These are phyloP conservation scores for Acanthoscelides obtectus DNA, from an alignment of 2,888 invertebrate species.

Conservation along the genomic window DNA sequence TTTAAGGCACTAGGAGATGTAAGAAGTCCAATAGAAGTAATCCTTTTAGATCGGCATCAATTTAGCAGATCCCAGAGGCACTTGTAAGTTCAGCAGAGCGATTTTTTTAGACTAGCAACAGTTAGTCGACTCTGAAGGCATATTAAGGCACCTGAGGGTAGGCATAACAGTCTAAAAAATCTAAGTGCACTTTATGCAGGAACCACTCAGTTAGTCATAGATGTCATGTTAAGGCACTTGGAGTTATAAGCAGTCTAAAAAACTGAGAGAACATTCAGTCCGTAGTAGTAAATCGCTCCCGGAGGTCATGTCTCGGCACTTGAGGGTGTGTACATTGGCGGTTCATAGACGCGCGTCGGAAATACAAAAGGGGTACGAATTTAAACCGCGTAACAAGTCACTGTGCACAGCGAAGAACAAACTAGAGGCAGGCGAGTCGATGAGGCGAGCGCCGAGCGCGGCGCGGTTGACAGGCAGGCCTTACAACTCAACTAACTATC, in stretches of 20 bases:
- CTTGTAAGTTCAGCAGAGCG: too few species aligned
- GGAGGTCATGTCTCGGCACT: background rate
- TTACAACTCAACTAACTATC: conserved; percentile 50
- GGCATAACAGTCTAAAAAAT: background rate
- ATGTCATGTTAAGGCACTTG: background rate
- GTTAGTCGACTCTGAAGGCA: background rate
- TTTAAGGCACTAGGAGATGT: too few species aligned
- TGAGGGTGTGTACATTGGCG: background rate
- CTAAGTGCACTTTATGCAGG: background rate
- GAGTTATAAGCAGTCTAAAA: background rate
- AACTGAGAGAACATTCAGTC: background rate
- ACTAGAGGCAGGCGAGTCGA: conserved; percentile 40
- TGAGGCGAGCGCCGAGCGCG: background rate
- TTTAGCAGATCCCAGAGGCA: too few species aligned
- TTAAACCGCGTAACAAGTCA: conserved; percentile 11
- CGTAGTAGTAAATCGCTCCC: background rate
- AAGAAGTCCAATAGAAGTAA: too few species aligned
- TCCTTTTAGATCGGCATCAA: too few species aligned
- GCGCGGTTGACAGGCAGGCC: conserved; percentile 47
- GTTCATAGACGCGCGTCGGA: background rate
- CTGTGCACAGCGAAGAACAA: conserved; percentile 39
- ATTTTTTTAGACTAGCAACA: too few species aligned
- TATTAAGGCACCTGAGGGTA: background rate
- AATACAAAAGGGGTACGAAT: background rate
- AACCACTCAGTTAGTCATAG: background rate